Base-by-base conservation (phyloP, 2,888 invertebrate species). In the Drosophila emarginata region DNA sequence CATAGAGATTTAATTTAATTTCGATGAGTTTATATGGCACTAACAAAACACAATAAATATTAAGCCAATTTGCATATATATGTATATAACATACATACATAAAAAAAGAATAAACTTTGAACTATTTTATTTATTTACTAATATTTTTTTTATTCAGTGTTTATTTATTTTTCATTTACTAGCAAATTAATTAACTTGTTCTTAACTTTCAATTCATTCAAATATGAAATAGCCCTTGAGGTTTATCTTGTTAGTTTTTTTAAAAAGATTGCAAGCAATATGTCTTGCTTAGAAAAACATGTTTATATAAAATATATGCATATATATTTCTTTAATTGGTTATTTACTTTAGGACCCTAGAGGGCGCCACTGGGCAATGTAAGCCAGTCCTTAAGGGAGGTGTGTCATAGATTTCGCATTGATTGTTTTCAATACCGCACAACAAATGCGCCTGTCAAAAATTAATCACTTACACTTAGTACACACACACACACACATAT, bases 381-480 rank as follows among this genome's bases (percentile, higher is more conserved):
- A 36, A 54, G 14, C 18, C 6, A 54, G 54, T 66, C 23, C 67
- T 61, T 69, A 62, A 58, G 50, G 66, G 54, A 64, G 72, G 77
- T 54, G 67, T 71, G 85, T 68, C 79, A 74, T 71, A 77, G 69
- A 79, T 74, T 78, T 84, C 70, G 77, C 82, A 85, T 81, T 87
- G 87, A 87, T 85, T 82, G 87, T 82, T 81, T 85, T 81, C 82
- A 82, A 87, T 82, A 72, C 65, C 71, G 62, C 67, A 85, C 75
- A 87, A 87, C 86, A 85, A 82, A 82, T 87, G 85, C 66, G 77
- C 67, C 88, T 89, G 88, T 89, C 85, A 89, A 88, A 88, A 84
- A 88, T 88, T 89, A 88, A 89, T 87, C 89, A 86, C 87, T 77
- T 79, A 82, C 89, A 89, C 79, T 89, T 87, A 81, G 73, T 76